phyloP scores from a whole-genome alignment of 2,888 invertebrate genomes.

The Sminthurinus aureus region DNA sequence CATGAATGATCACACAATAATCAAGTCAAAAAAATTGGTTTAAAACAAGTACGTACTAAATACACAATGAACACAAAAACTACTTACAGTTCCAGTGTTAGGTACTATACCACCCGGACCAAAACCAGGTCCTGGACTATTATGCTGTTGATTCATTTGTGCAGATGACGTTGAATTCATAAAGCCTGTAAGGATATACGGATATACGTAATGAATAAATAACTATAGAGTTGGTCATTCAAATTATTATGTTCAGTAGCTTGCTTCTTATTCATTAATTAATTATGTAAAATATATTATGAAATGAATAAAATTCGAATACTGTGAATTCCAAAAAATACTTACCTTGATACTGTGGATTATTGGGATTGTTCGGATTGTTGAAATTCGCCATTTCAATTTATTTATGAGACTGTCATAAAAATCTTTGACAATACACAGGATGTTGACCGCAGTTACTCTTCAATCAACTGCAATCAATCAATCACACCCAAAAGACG shows the following conservation, averaged over 20 bases:
- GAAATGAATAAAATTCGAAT: no score
- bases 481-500: conserved; percentile 24
- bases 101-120: background rate
- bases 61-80: background rate
- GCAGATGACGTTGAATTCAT: conserved; percentile 26
- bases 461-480: conserved; percentile 29
- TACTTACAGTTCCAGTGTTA: background rate
- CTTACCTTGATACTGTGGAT: conserved; percentile 33
- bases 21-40: background rate
- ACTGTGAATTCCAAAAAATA: background rate
- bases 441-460: conserved; percentile 7
- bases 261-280: background rate
- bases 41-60: background rate
- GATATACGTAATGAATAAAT: no score
- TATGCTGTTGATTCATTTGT: conserved; percentile 13
- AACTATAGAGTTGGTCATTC: no score
- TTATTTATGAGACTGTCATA: no score
- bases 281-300: background rate
- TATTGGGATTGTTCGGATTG: conserved; percentile 31
- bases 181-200: background rate
- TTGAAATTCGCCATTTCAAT: conserved; percentile 27
- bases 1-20: background rate
- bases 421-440: no score
- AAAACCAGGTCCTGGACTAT: conserved; percentile 18
- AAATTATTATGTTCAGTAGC: no score